A percentile compares a stretch with the other conserved stretches of the same genome.
Evolutionary conservation across 2,797 vertebrate genomes (phyloP).

Genomic region (Glyptemys insculpta): DNA sequence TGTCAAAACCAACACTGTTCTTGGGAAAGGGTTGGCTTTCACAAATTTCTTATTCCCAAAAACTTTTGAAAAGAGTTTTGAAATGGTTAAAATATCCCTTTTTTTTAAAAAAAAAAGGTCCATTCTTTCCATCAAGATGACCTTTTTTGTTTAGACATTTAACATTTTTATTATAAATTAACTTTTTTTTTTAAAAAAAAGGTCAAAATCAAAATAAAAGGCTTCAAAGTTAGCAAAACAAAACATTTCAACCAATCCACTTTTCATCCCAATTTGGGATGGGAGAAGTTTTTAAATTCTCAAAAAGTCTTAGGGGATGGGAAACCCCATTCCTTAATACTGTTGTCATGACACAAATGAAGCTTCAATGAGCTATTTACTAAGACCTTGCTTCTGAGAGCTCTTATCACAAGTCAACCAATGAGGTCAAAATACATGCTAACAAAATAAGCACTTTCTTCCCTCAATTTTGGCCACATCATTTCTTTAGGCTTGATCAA

Average conservation of each 20-base stretch:
- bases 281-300: background rate
- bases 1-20: background rate
- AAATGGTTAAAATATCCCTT: background rate
- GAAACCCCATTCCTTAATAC: background rate
- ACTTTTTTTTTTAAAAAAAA: background rate
- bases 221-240: background rate
- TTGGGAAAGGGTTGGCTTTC: background rate
- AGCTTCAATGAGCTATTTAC: background rate
- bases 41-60: background rate
- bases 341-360: background rate
- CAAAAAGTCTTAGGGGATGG: background rate
- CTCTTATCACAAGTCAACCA: background rate
- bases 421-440: slow-evolving; percentile 50
- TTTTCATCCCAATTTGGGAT: background rate
- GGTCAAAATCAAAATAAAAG: background rate
- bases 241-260: background rate
- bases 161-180: background rate
- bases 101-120: background rate
- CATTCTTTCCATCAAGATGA: background rate
- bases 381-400: slow-evolving; percentile 46
- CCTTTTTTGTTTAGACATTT: background rate
- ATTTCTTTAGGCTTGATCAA: slow-evolving; percentile 73
- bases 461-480: slow-evolving; percentile 62
- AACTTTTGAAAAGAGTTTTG: slow-evolving; percentile 16
- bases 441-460: slow-evolving; percentile 68